Base-by-base conservation (phyloP, 2,113 vertebrate genomes). In the Carettochelys insculpta region DNA sequence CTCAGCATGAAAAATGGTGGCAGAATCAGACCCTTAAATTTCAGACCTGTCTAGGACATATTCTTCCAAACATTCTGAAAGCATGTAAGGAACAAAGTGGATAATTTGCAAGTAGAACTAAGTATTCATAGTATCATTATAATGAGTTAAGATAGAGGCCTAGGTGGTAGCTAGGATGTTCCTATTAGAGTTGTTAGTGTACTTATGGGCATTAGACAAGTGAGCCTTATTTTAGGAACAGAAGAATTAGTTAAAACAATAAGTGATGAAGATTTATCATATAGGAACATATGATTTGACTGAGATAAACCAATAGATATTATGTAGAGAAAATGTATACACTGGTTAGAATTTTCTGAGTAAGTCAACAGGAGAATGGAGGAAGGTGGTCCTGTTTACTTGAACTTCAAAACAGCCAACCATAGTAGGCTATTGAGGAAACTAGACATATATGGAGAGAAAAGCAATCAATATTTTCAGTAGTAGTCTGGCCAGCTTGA, bases 31-130 rank as follows among this genome's bases (percentile, higher is more conserved):
- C 71, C 92, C n/a, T 71, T 20, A 71, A 20, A 22, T 71, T 24
- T 38, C 8, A 68, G 83, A 88, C 76, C 92, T 91, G 86, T 85
- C 54, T 90, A 93, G 92, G 83, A 84, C 71, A 31, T 90, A 79
- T 82, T 90, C 87, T 91, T 93, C 92, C 80, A 93, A 61, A 68
- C 58, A 76, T 90, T 85, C 79, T 50, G 61, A 71, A 78, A 92
- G 95, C 88, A 82, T 47, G 43, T 53, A 83, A 92, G 73, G n/a
- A 90, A 93, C 68, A 93, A 94, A 22, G 93, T 92, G 88, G 20
- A 20, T 45, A 81, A 92, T 65, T 75, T 82, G 83, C 83, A 80
- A 90, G 51, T 76, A 54, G 27, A 61, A 73, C 68, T 54, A n/a
- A 91, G 71, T 85, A 91, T 88, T 77, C 79, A 20, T 38, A 43